These are phyloP conservation scores for Hippasteria phrygiana DNA, from an alignment of 53 echinoderm and acorn worm species.

Conservation along the genomic window DNA sequence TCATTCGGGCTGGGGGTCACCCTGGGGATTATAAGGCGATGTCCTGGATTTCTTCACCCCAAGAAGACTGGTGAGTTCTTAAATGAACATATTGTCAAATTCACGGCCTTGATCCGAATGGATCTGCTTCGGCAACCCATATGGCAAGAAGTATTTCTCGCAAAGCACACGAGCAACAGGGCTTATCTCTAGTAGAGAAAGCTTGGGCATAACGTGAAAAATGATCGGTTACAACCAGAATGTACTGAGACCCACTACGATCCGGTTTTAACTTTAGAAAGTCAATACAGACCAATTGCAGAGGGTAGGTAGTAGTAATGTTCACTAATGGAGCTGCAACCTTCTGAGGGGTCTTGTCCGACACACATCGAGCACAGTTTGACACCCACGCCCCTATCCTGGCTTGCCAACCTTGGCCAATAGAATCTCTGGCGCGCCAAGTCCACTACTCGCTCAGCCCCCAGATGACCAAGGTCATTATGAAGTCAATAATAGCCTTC, in stretches of 20 bases:
- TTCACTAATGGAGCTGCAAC: slow-evolving; percentile 66
- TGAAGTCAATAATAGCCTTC: slow-evolving; percentile 58
- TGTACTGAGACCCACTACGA: slow-evolving; percentile 39
- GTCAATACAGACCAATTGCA: slow-evolving; percentile 70
- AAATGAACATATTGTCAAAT: slow-evolving; percentile 58
- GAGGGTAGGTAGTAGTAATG: slow-evolving; percentile 55
- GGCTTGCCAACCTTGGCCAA: slow-evolving; percentile 62
- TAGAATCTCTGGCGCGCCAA: slow-evolving; percentile 62
- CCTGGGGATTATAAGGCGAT: slow-evolving; percentile 70
- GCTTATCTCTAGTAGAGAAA: slow-evolving; percentile 45
- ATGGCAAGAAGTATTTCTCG: slow-evolving; percentile 52
- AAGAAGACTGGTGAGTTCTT: slow-evolving; percentile 50
- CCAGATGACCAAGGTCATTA: slow-evolving; percentile 58
- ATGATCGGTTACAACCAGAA: slow-evolving; percentile 69
- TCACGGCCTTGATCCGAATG: slow-evolving; percentile 68
- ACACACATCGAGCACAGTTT: slow-evolving; percentile 31
- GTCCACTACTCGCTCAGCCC: slow-evolving; percentile 42
- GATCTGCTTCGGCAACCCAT: slow-evolving; percentile 45
- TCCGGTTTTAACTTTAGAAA: slow-evolving; percentile 68
- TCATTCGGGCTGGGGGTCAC: slow-evolving; percentile 71
- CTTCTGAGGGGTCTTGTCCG: slow-evolving; percentile 28
- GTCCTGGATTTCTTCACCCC: slow-evolving; percentile 61
- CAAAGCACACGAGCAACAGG: slow-evolving; percentile 56
- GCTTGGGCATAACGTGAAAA: slow-evolving; percentile 59
- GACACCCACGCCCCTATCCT: slow-evolving; percentile 1